Base-by-base conservation (phyloP, 2,888 invertebrate genomes). In the Papilio gigon region DNA sequence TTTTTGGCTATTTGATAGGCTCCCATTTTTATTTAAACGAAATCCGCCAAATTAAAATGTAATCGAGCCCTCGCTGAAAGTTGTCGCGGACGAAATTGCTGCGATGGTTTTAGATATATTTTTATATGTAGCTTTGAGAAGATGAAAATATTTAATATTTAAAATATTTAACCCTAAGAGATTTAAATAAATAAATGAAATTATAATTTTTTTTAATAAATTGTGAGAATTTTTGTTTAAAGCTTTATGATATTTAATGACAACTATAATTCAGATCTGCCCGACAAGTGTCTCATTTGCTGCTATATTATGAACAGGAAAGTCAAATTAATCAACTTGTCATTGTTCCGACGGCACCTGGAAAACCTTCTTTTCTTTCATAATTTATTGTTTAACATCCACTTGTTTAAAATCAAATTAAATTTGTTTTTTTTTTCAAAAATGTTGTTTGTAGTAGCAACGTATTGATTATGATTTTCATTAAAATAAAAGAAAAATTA, bases 1-100 rank as follows among this genome's bases (percentile, higher is more conserved):
- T 33, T 62, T 62, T 62, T 14, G 0, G 11, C 17, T 27, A 27
- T 53, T 60, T 17, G 4, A 58, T 6, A 4, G 25, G 33, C 1
- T 11, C 17, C 8, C 17, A 25, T 8, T 17, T 11, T 64, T 6
- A 53, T 56, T 40, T 37, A 0, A 8, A 27, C 25, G 25, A 53
- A 53, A 17, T 42, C 42, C 12, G 8, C 30, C n/a, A 53, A 53
- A 53, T 53, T 30, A 30, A 53, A 53, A 53, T n/a, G 53, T 53
- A 53, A 53, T 53, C 9, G 53, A 53, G 53, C 30, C 27, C n/a
- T n/a, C 27, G 14, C 25, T 17, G 2, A 17, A 53, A 53, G 17
- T 9, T 53, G 53, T 27, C 14, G n/a, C 27, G 53, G 30, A n/a
- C 27, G 53, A 53, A 53, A 30, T 53, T 53, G 8, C 9, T 30